These are phyloP conservation scores for Cyprinella venusta DNA, from an alignment of 2,797 vertebrate species.

Conservation along the genomic window DNA sequence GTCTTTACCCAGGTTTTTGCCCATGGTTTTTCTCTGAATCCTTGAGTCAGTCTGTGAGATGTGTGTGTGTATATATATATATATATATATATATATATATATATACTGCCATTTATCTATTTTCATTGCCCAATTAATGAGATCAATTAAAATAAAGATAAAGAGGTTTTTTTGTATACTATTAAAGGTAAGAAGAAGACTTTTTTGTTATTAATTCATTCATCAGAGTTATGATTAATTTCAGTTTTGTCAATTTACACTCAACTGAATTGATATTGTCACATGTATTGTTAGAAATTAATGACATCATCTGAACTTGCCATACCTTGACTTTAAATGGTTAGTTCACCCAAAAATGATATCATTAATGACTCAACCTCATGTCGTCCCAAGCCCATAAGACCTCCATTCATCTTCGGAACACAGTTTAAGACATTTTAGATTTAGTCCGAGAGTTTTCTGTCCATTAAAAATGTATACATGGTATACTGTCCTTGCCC, in stretches of 20 bases:
- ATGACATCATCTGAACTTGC: background rate
- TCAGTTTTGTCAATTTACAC: background rate
- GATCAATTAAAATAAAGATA: background rate
- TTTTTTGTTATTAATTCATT: background rate
- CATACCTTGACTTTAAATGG: background rate
- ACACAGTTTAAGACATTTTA: too few relatives aligned
- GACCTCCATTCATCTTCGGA: too few relatives aligned
- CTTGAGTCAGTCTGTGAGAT: background rate
- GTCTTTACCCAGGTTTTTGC: background rate
- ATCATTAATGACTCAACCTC: too few relatives aligned
- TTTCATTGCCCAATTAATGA: background rate
- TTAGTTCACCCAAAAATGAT: too few relatives aligned
- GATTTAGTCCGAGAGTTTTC: too few relatives aligned
- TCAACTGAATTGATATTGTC: background rate
- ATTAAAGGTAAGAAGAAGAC: background rate
- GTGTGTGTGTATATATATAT: background rate
- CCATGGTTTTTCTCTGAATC: background rate
- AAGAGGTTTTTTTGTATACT: background rate
- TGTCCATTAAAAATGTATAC: too few relatives aligned
- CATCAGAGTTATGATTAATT: background rate
- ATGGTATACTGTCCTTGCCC: too few relatives aligned
- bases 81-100: background rate
- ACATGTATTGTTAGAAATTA: background rate
- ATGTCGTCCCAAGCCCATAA: too few relatives aligned
- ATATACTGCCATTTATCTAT: background rate